These are phyloP conservation scores for Tolypeutes matacus DNA, from an alignment of 2,797 vertebrate genomes.

Conservation along the genomic window DNA sequence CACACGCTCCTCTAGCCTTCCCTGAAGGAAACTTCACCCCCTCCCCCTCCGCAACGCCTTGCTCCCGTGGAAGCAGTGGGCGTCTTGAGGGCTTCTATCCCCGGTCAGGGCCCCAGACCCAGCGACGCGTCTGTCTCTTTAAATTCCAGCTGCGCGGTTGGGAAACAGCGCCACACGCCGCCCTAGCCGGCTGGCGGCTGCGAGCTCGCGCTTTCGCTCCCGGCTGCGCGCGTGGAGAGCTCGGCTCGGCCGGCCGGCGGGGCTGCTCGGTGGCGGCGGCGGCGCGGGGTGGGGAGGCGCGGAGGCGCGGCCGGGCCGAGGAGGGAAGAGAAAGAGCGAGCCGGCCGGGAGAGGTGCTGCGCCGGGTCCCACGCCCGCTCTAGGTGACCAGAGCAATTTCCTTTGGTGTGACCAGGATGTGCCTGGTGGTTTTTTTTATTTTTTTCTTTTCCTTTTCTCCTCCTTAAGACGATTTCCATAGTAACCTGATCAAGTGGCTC, in stretches of 20 bases:
- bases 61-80: neutral
- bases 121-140: constrained; percentile 85
- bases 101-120: neutral
- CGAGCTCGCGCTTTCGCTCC: constrained; percentile 83
- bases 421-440: constrained; percentile 23
- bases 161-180: constrained; percentile 86
- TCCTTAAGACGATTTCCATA: constrained; percentile 85
- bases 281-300: constrained; percentile 77
- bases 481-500: constrained; percentile 85
- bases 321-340: constrained; percentile 64
- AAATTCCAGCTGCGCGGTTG: constrained; percentile 88
- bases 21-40: constrained; percentile 78
- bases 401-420: constrained; percentile 69
- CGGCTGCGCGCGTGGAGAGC: constrained; percentile 82
- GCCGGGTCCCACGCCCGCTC: constrained; percentile 69
- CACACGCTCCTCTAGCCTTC: neutral
- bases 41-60: neutral
- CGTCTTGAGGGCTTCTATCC: neutral
- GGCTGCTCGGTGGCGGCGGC: constrained; percentile 49
- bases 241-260: constrained; percentile 80
- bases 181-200: constrained; percentile 77
- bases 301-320: constrained; percentile 76
- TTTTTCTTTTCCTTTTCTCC: neutral
- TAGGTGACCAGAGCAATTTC: constrained; percentile 42
- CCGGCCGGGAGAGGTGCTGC: constrained; percentile 73